A percentile compares a stretch with the other conserved stretches of the same genome.
phyloP scores from a whole-genome alignment of 2,888 invertebrate genomes.

The Drosophila dives region DNA sequence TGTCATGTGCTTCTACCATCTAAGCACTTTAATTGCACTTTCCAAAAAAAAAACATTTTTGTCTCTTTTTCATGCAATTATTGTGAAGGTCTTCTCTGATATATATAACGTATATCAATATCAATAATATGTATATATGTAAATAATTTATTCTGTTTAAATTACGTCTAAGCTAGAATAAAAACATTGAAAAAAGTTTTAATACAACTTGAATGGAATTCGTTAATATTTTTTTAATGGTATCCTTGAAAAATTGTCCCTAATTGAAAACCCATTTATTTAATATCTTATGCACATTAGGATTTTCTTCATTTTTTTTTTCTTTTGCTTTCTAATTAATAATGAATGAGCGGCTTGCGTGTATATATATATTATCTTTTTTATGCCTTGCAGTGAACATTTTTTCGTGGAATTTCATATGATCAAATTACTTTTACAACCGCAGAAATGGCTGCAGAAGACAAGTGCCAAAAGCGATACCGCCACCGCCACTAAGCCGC shows the following conservation, averaged over 20 bases:
- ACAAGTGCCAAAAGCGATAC: conserved; percentile 44
- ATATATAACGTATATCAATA: not conserved
- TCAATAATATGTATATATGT: not conserved
- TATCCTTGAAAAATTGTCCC: not conserved
- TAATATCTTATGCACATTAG: conserved; percentile 61
- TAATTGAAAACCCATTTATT: conserved; percentile 46
- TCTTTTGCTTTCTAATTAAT: conserved; percentile 57
- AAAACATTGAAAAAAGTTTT: not conserved
- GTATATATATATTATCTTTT: conserved; percentile 18
- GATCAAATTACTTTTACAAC: conserved; percentile 77
- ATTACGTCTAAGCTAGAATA: not conserved
- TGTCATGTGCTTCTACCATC: conserved; percentile 1
- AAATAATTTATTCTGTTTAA: not conserved
- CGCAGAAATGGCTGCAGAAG: conserved; percentile 50
- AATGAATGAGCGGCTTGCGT: conserved; percentile 60
- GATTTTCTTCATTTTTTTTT: conserved; percentile 30
- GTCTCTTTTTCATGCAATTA: not conserved
- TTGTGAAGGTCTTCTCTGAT: not conserved
- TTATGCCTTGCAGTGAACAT: conserved; percentile 2
- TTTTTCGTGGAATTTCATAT: conserved; percentile 52
- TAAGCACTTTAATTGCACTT: conserved; percentile 4
- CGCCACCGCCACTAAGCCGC: conserved; percentile 73
- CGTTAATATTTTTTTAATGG: not conserved
- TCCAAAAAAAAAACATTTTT: not conserved
- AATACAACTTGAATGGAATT: not conserved